Evolutionary conservation across 1,140 invertebrate genomes (phyloP).

Genomic region (Aphis craccivora): DNA sequence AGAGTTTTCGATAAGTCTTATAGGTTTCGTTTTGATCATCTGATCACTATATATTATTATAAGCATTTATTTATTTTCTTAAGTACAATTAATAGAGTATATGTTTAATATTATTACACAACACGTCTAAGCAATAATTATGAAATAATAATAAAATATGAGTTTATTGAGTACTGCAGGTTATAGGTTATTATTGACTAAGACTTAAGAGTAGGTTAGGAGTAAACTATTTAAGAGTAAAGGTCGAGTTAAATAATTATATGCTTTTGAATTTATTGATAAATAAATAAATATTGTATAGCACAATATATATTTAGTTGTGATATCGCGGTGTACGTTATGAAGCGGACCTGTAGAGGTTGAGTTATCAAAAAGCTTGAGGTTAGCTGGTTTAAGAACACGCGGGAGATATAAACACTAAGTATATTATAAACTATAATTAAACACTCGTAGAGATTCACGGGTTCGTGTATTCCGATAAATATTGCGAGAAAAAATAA

Average conservation of each 20-base stretch:
- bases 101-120: not conserved
- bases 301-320: too few relatives aligned
- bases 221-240: too few relatives aligned
- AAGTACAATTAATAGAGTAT: not conserved
- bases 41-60: too few relatives aligned
- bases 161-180: not conserved
- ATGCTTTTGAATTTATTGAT: too few relatives aligned
- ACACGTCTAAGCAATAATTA: not conserved
- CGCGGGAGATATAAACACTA: not conserved
- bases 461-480: not conserved
- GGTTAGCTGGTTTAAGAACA: not conserved
- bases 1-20: too few relatives aligned
- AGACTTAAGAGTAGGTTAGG: too few relatives aligned
- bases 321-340: not conserved
- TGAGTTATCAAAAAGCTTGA: not conserved
- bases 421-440: not conserved
- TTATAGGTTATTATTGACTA: too few relatives aligned
- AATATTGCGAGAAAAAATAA: not conserved
- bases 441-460: not conserved
- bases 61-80: too few relatives aligned
- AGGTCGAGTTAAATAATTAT: too few relatives aligned
- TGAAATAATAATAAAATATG: not conserved
- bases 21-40: too few relatives aligned
- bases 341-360: not conserved
- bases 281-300: too few relatives aligned